A percentile compares a stretch with the other conserved stretches of the same genome.
These are phyloP conservation scores for Pygoscelis antarcticus DNA, from an alignment of 2,113 vertebrate species.

Conservation along the genomic window DNA sequence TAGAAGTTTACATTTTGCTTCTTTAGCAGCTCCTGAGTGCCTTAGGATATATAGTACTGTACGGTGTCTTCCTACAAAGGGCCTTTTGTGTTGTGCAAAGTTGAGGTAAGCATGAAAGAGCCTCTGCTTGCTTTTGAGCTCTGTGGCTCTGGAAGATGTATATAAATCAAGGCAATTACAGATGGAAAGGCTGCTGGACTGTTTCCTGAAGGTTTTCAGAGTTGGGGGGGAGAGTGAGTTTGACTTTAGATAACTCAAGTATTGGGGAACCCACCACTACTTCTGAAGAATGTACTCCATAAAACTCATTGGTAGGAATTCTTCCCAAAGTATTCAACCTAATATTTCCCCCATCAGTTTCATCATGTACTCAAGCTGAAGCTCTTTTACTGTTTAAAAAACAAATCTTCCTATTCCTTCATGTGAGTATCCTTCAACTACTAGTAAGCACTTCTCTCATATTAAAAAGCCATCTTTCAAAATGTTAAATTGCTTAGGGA, in stretches of 20 bases:
- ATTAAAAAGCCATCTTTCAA: background rate
- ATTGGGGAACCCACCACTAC: background rate
- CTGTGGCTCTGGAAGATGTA: background rate
- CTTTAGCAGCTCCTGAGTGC: background rate
- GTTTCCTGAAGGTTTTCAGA: background rate
- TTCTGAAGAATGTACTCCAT: background rate
- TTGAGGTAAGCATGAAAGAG: background rate
- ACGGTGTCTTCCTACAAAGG: background rate
- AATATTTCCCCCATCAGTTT: background rate
- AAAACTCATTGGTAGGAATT: background rate
- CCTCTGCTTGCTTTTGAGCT: background rate
- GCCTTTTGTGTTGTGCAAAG: background rate
- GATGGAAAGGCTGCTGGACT: background rate
- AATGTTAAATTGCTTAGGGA: background rate
- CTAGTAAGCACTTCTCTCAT: background rate
- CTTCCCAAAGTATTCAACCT: background rate
- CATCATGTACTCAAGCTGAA: background rate
- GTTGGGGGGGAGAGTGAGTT: rapidly evolving
- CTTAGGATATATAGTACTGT: background rate
- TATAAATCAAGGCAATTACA: background rate
- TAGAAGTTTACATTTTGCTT: background rate
- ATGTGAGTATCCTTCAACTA: background rate
- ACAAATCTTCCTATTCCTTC: background rate
- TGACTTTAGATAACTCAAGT: background rate
- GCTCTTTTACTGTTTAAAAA: background rate